Conservation (phyloP, 1,140 invertebrate species). For the Drosophila punjabiensis region DNA sequence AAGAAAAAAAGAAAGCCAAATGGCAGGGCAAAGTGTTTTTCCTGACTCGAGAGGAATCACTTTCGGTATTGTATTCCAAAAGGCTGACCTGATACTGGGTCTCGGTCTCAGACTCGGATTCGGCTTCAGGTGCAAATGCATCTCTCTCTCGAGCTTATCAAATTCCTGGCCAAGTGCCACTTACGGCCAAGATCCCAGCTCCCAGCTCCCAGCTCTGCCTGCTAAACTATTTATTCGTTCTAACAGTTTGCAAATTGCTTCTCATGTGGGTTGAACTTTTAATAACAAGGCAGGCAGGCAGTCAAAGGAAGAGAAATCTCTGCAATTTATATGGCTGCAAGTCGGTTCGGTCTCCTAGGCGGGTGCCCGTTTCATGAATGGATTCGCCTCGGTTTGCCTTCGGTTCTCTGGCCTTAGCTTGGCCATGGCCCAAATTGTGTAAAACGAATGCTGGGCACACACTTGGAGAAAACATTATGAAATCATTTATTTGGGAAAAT, state of each 20-base stretch:
- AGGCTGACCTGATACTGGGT: constrained; percentile 2
- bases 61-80: constrained; percentile 18
- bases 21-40: constrained; percentile 41
- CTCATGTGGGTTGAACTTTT: constrained; percentile 72
- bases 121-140: constrained; percentile 49
- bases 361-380: constrained; percentile 73
- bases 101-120: background rate
- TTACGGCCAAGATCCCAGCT: constrained; percentile 32
- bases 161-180: constrained; percentile 51
- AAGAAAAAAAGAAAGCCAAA: constrained; percentile 35
- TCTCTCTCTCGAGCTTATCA: constrained; percentile 38
- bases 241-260: constrained; percentile 75
- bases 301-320: constrained; percentile 65
- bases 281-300: constrained; percentile 67
- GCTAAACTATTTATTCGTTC: constrained; percentile 60
- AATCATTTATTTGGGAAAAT: background rate
- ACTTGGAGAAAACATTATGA: background rate
- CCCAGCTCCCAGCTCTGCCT: constrained; percentile 8
- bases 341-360: constrained; percentile 43
- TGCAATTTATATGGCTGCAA: constrained; percentile 65
- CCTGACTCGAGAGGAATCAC: constrained; percentile 15
- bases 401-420: constrained; percentile 16
- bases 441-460: constrained; percentile 7
- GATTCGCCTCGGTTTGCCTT: constrained; percentile 25
- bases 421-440: constrained; percentile 65